Conservation (phyloP, 2,888 invertebrate species). For the Linyphia triangularis region DNA sequence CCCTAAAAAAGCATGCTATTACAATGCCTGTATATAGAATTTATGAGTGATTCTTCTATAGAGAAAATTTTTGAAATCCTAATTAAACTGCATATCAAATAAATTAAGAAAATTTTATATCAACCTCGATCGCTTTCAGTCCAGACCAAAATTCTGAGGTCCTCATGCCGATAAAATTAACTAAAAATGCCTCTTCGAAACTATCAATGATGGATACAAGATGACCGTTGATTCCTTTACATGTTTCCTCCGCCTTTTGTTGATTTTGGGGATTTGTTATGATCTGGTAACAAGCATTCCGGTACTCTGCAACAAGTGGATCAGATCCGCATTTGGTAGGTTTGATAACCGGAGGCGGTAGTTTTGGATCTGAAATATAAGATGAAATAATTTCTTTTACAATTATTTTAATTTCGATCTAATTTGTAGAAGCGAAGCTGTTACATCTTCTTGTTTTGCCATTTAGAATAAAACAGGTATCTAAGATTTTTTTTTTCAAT, state of each 20-base stretch:
- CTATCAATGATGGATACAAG: constrained; percentile 51
- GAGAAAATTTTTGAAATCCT: no score
- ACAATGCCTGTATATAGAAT: no score
- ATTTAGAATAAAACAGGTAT: no score
- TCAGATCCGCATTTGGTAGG: constrained; percentile 33
- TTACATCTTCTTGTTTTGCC: background rate
- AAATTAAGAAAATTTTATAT: background rate
- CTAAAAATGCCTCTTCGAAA: constrained; percentile 64
- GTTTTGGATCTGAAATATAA: constrained; percentile 23
- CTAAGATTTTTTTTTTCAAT: background rate
- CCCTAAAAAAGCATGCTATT: no score
- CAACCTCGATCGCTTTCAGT: constrained; percentile 36
- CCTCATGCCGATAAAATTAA: constrained; percentile 12
- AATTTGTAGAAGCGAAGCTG: background rate
- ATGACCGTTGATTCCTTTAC: constrained; percentile 40
- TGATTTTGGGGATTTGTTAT: constrained; percentile 33
- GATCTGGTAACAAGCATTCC: constrained; percentile 49
- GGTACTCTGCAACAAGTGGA: background rate
- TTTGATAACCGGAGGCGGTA: constrained; percentile 17
- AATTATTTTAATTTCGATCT: no score
- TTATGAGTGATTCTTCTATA: no score
- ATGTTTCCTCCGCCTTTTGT: constrained; percentile 41
- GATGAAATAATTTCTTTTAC: background rate
- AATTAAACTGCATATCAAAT: no score
- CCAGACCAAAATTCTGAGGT: constrained; percentile 42